phyloP scores from a whole-genome alignment of 2,797 vertebrate species.

The Champsocephalus gunnari region DNA sequence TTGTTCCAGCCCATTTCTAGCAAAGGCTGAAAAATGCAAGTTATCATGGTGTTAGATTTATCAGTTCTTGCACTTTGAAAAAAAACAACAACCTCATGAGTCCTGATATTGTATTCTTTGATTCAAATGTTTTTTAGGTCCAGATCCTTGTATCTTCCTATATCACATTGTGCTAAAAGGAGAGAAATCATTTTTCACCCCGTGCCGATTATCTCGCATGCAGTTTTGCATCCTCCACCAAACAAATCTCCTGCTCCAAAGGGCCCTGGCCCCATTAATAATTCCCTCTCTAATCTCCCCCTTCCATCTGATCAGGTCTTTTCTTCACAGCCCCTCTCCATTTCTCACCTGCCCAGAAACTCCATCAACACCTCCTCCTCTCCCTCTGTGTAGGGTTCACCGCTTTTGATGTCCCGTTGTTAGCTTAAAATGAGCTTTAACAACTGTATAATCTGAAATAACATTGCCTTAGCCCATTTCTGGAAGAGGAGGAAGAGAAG shows the following conservation, averaged over 20 bases:
- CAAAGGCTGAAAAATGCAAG: conserved; percentile 16
- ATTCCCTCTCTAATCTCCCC: conserved; percentile 78
- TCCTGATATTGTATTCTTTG: conserved; percentile 40
- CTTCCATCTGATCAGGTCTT: conserved; percentile 80
- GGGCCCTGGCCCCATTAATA: conserved; percentile 76
- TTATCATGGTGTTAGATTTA: conserved; percentile 46
- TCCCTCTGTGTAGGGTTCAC: conserved; percentile 76
- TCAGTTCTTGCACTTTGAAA: conserved; percentile 41
- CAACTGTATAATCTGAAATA: conserved; percentile 86
- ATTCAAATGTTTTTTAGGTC: conserved; percentile 51
- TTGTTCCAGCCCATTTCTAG: conserved; percentile 38
- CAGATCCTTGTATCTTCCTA: conserved; percentile 54
- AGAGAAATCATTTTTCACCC: conserved; percentile 45
- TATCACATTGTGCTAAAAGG: conserved; percentile 63
- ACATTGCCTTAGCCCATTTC: conserved; percentile 77
- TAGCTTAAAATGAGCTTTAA: conserved; percentile 84
- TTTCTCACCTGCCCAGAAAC: conserved; percentile 82
- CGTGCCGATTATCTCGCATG: conserved; percentile 59
- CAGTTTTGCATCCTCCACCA: conserved; percentile 76
- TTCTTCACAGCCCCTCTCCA: conserved; percentile 79
- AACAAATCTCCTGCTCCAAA: conserved; percentile 79
- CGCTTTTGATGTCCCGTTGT: conserved; percentile 81
- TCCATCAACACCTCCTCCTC: conserved; percentile 82
- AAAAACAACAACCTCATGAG: conserved; percentile 36
- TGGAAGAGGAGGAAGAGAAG: conserved; percentile 56